Evolutionary conservation across 1,140 invertebrate species (phyloP).

Genomic region (Cotesia glomerata): DNA sequence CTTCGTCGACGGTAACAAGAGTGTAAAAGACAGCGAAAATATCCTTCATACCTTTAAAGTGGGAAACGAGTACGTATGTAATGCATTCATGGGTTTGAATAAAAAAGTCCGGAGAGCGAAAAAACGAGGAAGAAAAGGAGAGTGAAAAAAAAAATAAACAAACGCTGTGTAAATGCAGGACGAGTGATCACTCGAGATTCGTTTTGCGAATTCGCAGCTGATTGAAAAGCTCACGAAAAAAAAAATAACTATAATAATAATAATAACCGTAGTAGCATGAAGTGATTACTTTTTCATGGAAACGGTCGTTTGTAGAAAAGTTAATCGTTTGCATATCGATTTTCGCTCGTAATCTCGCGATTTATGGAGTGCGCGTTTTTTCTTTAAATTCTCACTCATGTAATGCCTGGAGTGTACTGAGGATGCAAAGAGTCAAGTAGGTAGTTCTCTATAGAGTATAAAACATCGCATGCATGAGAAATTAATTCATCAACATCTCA

Average conservation of each 20-base stretch:
- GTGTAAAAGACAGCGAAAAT: background rate
- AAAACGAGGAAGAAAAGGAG: background rate
- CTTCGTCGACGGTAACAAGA: background rate
- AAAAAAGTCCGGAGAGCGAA: background rate
- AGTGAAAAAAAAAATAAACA: slow-evolving; percentile 8
- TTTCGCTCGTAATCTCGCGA: too few relatives aligned
- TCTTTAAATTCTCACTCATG: too few relatives aligned
- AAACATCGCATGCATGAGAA: too few relatives aligned
- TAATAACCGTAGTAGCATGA: background rate
- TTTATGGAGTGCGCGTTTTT: too few relatives aligned
- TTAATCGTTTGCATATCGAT: background rate
- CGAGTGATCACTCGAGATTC: slow-evolving; percentile 30
- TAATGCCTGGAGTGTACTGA: too few relatives aligned
- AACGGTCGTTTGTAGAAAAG: background rate
- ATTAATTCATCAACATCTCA: too few relatives aligned
- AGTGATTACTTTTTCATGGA: slow-evolving; percentile 27
- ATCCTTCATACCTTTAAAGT: background rate
- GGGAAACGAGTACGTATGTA: background rate
- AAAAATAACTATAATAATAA: slow-evolving; percentile 25
- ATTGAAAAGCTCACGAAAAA: slow-evolving; percentile 50
- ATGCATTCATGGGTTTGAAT: background rate
- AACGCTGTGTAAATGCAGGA: slow-evolving; percentile 10
- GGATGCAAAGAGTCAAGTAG: too few relatives aligned
- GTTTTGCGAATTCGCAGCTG: slow-evolving; percentile 53
- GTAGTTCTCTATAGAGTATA: too few relatives aligned